Base-by-base conservation (phyloP, 2,888 invertebrate genomes). In the Adela reaumurella region DNA sequence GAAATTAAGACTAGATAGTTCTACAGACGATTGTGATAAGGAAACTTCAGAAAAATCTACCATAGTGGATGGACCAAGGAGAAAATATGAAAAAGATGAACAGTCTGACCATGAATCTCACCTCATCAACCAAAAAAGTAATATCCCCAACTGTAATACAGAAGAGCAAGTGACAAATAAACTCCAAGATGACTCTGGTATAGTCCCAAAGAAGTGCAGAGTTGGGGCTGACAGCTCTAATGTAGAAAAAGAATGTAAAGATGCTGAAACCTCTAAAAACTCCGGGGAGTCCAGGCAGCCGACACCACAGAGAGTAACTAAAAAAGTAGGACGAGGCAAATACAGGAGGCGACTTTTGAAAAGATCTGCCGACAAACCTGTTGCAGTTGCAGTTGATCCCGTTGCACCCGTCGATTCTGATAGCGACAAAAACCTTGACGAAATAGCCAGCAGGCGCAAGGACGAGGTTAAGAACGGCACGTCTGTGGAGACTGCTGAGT, bases 301-400 rank as follows among this genome's bases (percentile, higher is more conserved):
- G 47, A 64, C 72, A 59, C 58, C 64, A 41, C 63, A 63, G 54
- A 62, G 78, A 50, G 76, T 73, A 58, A 77, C 72, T 59, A 72
- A 77, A 14, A 77, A 76, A 64, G 74, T 71, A 1, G 64, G 57
- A 29, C 74, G 74, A 60, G 71, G 71, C 14, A 76, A 73, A 54
- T 71, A 73, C 57, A 77, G 72, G 62, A 65, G 68, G 61, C 74
- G 69, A 65, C 67, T 61, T 51, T 50, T 64, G 47, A 61, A 57
- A 45, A 57, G 57, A 47, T 52, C 48, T 48, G 19, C 20, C 14
- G 43, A 43, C 3, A 20, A 43, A 45, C 3, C 2, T 2, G 10
- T 14, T 17, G 16, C 35, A 16, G n/a, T 6, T 2, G 16, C 48
- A 18, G 43, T 43, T 41, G 51, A 55, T 51, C n/a, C n/a, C n/a